Conservation (phyloP, 1,140 invertebrate species). For the Anoplophora glabripennis region DNA sequence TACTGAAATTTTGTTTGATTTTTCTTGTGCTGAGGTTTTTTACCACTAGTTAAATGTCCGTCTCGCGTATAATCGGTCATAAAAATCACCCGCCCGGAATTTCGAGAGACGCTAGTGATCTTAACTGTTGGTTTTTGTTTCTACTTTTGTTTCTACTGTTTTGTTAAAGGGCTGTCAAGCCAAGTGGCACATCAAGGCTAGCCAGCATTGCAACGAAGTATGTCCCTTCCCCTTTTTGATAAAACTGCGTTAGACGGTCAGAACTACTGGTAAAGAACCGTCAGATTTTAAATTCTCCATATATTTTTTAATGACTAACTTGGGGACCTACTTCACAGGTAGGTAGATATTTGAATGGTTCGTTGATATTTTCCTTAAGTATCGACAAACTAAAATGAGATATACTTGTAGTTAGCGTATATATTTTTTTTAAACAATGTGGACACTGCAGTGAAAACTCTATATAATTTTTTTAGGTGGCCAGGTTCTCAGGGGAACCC, state of each 20-base stretch:
- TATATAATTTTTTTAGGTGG: conserved; percentile 15
- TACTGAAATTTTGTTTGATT: conserved; percentile 16
- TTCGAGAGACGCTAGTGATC: not conserved
- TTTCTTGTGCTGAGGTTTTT: not conserved
- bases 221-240: conserved; percentile 9
- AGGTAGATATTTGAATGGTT: conserved; percentile 3
- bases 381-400: not conserved
- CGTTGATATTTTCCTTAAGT: not conserved
- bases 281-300: conserved; percentile 8
- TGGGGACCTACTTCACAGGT: not conserved
- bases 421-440: not conserved
- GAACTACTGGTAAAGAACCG: conserved; percentile 6
- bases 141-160: conserved; percentile 2
- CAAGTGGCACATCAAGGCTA: conserved; percentile 11
- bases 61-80: not conserved
- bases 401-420: not conserved
- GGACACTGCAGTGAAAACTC: not conserved
- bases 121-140: not conserved
- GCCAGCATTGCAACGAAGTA: conserved; percentile 6
- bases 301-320: not conserved
- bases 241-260: conserved; percentile 1
- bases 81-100: not conserved
- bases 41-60: not conserved
- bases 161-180: conserved; percentile 10
- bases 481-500: conserved; percentile 3